Percentiles rank a stretch among this genome's conserved stretches.
Conservation (phyloP, 2,888 invertebrate species). For the Lepidonotus clava region DNA sequence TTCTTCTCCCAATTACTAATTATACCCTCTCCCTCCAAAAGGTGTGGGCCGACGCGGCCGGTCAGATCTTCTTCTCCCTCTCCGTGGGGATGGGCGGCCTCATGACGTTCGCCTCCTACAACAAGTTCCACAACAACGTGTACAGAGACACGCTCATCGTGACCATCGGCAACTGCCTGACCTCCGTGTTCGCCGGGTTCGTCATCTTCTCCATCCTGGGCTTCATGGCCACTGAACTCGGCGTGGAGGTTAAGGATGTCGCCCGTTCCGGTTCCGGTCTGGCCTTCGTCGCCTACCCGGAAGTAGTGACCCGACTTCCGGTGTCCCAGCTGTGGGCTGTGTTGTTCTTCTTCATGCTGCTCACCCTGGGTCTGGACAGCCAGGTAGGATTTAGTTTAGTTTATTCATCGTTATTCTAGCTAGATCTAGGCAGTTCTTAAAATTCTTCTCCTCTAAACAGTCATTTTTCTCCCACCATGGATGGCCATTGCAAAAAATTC, state of each 20-base stretch:
- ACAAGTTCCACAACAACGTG: conserved; percentile 84
- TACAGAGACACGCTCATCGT: conserved; percentile 86
- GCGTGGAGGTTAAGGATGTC: conserved; percentile 68
- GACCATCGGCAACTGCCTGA: conserved; percentile 80
- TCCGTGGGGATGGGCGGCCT: conserved; percentile 90
- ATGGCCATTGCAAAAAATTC: no score
- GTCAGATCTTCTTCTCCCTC: conserved; percentile 91
- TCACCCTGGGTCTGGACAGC: conserved; percentile 75
- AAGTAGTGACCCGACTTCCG: conserved; percentile 73
- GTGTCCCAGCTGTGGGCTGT: conserved; percentile 75
- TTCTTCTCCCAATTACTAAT: no score
- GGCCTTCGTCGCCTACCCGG: conserved; percentile 78
- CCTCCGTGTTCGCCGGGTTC: conserved; percentile 84
- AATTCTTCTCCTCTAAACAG: no score
- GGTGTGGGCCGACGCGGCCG: conserved; percentile 91
- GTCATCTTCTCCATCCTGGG: conserved; percentile 88
- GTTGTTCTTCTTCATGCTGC: conserved; percentile 78
- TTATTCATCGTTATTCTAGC: not conserved
- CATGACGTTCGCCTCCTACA: conserved; percentile 86
- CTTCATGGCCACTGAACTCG: conserved; percentile 68
- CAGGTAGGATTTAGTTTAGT: not conserved
- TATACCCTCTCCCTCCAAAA: not conserved
- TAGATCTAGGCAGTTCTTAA: no score
- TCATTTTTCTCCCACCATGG: not conserved
- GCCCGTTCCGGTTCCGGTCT: conserved; percentile 69